Percentiles rank a stretch among this genome's conserved stretches.
These are phyloP conservation scores for Argopecten irradians DNA, from an alignment of 1,140 invertebrate genomes.

Conservation along the genomic window DNA sequence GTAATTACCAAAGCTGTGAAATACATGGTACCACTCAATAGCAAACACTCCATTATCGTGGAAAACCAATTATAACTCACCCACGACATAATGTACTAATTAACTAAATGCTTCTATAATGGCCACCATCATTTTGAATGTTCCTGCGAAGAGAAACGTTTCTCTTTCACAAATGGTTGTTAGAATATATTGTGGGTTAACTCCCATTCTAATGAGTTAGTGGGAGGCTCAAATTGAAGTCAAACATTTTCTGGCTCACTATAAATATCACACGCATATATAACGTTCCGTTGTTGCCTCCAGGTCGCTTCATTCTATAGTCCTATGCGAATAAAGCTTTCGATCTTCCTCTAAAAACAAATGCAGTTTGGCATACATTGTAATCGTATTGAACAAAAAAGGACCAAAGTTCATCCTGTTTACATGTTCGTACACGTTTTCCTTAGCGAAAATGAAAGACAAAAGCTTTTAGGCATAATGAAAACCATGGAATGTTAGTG, in stretches of 20 bases:
- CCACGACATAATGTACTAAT: constrained; percentile 11
- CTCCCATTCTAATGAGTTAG: background rate
- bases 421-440: too few relatives aligned
- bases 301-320: background rate
- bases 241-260: background rate
- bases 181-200: background rate
- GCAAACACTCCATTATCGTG: background rate
- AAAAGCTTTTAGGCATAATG: too few relatives aligned
- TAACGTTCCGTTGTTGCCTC: background rate
- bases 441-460: too few relatives aligned
- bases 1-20: background rate
- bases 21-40: background rate
- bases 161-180: background rate
- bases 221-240: background rate
- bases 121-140: background rate
- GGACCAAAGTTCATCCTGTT: too few relatives aligned
- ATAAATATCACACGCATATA: background rate
- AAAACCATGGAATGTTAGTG: too few relatives aligned
- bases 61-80: background rate
- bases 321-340: background rate
- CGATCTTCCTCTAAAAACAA: background rate
- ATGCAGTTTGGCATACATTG: background rate
- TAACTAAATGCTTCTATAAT: background rate
- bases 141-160: background rate
- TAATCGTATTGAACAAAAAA: background rate